phyloP scores from a whole-genome alignment of 2,888 invertebrate species.

The Agelastica alni region DNA sequence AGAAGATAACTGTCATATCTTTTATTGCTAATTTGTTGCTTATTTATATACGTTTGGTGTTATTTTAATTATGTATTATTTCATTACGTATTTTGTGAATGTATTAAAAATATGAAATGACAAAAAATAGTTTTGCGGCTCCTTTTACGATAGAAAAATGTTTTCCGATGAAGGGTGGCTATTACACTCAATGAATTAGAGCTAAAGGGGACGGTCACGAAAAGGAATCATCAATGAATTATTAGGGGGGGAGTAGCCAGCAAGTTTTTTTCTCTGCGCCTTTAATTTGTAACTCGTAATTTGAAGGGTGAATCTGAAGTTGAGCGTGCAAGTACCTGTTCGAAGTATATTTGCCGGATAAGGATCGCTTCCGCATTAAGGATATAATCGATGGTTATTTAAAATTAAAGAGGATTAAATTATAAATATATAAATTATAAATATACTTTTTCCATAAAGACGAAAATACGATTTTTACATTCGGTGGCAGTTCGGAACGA shows the following conservation, averaged over 20 bases:
- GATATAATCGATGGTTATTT: not conserved
- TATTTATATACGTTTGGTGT: too few relatives aligned
- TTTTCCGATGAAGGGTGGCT: not conserved
- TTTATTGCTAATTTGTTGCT: too few relatives aligned
- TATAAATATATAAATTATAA: too few relatives aligned
- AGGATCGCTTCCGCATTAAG: not conserved
- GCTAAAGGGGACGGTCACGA: conserved; percentile 14
- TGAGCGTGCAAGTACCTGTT: not conserved
- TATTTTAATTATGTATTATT: too few relatives aligned
- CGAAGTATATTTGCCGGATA: not conserved
- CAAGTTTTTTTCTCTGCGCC: conserved; percentile 11
- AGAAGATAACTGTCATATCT: too few relatives aligned
- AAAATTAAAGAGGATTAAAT: too few relatives aligned
- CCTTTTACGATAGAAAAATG: not conserved
- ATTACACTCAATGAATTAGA: conserved; percentile 28
- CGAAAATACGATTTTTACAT: too few relatives aligned
- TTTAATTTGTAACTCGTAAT: conserved; percentile 17
- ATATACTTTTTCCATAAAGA: too few relatives aligned
- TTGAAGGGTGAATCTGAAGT: conserved; percentile 10
- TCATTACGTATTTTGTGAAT: too few relatives aligned
- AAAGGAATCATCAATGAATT: conserved; percentile 25
- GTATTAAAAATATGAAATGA: too few relatives aligned
- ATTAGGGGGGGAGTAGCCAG: conserved; percentile 15
- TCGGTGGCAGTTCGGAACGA: too few relatives aligned
- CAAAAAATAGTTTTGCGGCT: too few relatives aligned